Percentiles rank a stretch among this genome's conserved stretches.
Conservation (phyloP, 2,797 vertebrate genomes). For the Halcyon leucocephala region DNA sequence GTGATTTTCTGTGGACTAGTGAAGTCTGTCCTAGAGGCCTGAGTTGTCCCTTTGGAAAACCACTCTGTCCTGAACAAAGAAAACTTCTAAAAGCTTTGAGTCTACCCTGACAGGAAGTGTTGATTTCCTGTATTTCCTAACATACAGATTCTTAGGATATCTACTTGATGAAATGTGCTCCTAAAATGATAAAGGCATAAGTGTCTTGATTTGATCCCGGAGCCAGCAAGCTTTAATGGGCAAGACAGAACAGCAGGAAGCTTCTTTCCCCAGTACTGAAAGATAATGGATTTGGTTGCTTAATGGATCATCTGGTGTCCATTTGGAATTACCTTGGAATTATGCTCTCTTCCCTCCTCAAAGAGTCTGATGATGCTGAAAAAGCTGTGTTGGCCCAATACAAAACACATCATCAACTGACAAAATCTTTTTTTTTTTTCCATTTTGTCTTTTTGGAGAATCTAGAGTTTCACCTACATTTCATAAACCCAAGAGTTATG, state of each 20-base stretch:
- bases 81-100: neutral
- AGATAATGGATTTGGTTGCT: neutral
- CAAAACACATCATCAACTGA: neutral
- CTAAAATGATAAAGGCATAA: neutral
- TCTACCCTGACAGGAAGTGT: neutral
- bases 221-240: neutral
- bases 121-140: slow-evolving; percentile 39
- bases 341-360: fast-evolving
- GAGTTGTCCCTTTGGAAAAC: neutral
- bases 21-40: neutral
- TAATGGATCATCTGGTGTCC: neutral
- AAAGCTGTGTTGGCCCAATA: neutral
- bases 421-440: neutral
- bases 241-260: neutral
- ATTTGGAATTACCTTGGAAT: neutral
- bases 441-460: neutral
- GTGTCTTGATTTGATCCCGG: neutral
- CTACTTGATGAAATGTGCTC: neutral
- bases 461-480: neutral
- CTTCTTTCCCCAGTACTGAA: neutral
- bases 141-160: neutral
- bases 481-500: neutral
- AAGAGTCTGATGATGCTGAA: neutral
- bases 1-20: neutral
- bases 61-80: neutral